Evolutionary conservation across 2,113 vertebrate species (phyloP).

Genomic region (Cichladusa arquata): DNA sequence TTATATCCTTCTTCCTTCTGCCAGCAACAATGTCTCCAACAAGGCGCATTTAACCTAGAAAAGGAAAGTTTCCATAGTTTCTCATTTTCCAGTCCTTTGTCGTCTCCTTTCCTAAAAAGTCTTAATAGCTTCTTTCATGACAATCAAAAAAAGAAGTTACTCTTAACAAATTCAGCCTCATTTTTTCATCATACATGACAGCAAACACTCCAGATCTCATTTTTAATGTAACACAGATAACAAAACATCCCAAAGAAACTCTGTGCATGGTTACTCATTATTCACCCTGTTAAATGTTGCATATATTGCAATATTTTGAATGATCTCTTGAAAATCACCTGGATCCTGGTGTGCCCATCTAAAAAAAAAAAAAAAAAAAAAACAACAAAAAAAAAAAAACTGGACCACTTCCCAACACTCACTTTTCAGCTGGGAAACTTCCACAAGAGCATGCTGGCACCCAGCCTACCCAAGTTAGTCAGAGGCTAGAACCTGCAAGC

Average conservation of each 20-base stretch:
- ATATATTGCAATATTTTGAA: rapidly evolving
- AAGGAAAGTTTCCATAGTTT: not conserved
- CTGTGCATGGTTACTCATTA: rapidly evolving
- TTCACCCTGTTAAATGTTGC: not conserved
- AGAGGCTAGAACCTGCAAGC: not conserved
- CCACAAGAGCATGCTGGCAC: not conserved
- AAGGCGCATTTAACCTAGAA: not conserved
- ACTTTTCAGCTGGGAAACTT: not conserved
- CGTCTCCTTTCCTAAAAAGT: not conserved
- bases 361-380: too few species aligned
- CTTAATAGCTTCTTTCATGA: not conserved
- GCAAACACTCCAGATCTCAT: not conserved
- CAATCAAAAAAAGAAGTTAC: not conserved
- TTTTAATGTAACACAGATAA: not conserved
- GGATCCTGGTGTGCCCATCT: not conserved
- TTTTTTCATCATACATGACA: not conserved
- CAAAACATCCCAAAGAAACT: not conserved
- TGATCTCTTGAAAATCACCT: not conserved
- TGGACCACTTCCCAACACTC: not conserved
- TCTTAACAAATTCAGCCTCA: not conserved
- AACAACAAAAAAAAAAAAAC: too few species aligned
- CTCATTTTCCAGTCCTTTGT: not conserved
- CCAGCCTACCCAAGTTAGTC: not conserved
- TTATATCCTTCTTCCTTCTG: not conserved
- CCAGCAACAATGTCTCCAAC: not conserved